Evolutionary conservation across 2,113 vertebrate genomes (phyloP).

Genomic region (Urocitellus parryii): DNA sequence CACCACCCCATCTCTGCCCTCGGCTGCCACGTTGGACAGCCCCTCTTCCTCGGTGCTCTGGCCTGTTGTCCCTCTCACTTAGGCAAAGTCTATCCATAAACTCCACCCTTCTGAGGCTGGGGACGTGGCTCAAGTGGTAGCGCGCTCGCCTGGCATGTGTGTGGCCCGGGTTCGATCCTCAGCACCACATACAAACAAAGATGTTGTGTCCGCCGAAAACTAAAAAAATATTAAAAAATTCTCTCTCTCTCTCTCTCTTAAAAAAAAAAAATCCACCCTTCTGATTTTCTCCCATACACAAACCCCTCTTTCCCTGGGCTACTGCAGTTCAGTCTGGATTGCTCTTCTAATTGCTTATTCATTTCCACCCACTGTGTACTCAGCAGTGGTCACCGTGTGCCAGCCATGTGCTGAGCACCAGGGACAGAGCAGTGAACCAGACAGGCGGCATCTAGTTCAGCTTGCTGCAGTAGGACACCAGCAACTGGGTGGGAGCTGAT

Average conservation of each 20-base stretch:
- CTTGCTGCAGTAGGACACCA: neutral
- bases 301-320: constrained; percentile 27
- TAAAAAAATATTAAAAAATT: no score
- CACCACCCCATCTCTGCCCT: neutral
- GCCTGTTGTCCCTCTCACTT: constrained; percentile 44
- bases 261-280: neutral
- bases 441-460: neutral
- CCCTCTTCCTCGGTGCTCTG: neutral
- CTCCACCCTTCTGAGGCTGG: constrained; percentile 18
- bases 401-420: neutral
- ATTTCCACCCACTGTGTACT: neutral
- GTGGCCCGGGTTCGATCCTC: no score
- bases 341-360: neutral
- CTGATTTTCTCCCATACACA: constrained; percentile 63
- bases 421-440: fast-evolving
- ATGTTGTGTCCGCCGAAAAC: no score
- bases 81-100: constrained; percentile 25
- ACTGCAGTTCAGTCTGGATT: neutral
- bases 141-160: no score
- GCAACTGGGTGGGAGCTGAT: neutral
- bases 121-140: no score
- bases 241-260: no score
- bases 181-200: no score
- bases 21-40: neutral
- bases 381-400: neutral